These are phyloP conservation scores for Cebidichthys violaceus DNA, from an alignment of 2,113 vertebrate species.

Conservation along the genomic window DNA sequence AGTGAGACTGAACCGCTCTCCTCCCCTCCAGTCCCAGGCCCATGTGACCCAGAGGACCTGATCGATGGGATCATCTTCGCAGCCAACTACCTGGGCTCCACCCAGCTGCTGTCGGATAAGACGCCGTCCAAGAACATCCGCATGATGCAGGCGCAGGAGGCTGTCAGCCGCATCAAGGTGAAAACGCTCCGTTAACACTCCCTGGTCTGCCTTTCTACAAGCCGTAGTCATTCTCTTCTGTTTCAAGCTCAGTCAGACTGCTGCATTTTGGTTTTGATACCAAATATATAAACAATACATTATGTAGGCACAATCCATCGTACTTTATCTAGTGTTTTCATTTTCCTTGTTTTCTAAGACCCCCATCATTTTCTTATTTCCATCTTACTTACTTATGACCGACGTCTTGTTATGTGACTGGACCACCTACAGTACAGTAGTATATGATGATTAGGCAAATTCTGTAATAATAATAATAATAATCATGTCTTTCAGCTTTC, in stretches of 20 bases:
- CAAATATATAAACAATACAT: not conserved
- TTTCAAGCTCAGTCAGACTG: not conserved
- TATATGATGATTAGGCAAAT: not conserved
- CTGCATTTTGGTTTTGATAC: not conserved
- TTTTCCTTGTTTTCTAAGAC: not conserved
- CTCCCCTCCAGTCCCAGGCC: slow-evolving; percentile 90
- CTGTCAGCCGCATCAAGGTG: slow-evolving; percentile 97
- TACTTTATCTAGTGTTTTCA: not conserved
- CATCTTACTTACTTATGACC: not conserved
- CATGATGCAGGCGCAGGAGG: slow-evolving; percentile 99
- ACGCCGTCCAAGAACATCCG: slow-evolving; percentile 97
- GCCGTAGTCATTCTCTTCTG: no score
- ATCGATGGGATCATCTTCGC: slow-evolving; percentile 99
- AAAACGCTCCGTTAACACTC: slow-evolving; percentile 22
- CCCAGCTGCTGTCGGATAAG: slow-evolving; percentile 96
- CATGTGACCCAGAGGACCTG: slow-evolving; percentile 97
- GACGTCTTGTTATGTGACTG: not conserved
- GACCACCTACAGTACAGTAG: not conserved
- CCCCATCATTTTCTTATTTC: not conserved
- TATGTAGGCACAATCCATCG: not conserved
- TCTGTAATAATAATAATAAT: not conserved
- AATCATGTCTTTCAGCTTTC: not conserved
- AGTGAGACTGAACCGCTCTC: not conserved
- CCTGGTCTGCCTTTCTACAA: not conserved
- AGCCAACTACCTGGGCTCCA: slow-evolving; percentile 97